Base-by-base conservation (phyloP, 23 tunicate genomes). In the Botrylloides violaceus region DNA sequence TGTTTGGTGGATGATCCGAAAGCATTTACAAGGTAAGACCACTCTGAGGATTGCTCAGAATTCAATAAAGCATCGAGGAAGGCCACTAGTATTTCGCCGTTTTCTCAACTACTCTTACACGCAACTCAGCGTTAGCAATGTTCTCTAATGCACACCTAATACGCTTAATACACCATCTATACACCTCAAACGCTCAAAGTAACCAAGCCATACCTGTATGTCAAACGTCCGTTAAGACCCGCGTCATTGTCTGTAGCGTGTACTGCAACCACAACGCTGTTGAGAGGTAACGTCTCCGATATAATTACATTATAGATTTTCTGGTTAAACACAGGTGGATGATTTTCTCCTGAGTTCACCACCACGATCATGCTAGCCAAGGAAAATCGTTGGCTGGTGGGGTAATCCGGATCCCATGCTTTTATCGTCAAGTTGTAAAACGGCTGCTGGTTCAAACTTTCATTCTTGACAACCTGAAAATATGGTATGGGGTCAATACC, bases 161-260 rank as follows among this genome's bases (percentile, higher is more conserved):
- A n/a, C n/a, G n/a, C n/a, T n/a, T n/a, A n/a, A n/a, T n/a, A n/a
- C n/a, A n/a, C n/a, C n/a, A n/a, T n/a, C n/a, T n/a, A n/a, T n/a
- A n/a, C n/a, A n/a, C n/a, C n/a, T n/a, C n/a, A n/a, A n/a, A n/a
- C n/a, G n/a, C n/a, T n/a, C n/a, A n/a, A n/a, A n/a, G n/a, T n/a
- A n/a, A n/a, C n/a, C n/a, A n/a, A n/a, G n/a, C n/a, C n/a, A 64
- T 34, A 88, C 96, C 65, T 59, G 84, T 88, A 88, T 21, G n/a
- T 26, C 6, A 82, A 30, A 25, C 80, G 63, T 5, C 88, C 96
- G 24, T 81, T 57, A 1, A 82, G 25, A 15, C 96, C 96, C 24
- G 56, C 48, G 61, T 88, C 96, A 21, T 19, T 2, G 38, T 88
- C 96, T 2, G 76, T 23, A 4, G 96, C 96, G 3, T 7, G 3